A percentile compares a stretch with the other conserved stretches of the same genome.
These are phyloP conservation scores for Eumerus sabulonum DNA, from an alignment of 2,888 invertebrate genomes.

Conservation along the genomic window DNA sequence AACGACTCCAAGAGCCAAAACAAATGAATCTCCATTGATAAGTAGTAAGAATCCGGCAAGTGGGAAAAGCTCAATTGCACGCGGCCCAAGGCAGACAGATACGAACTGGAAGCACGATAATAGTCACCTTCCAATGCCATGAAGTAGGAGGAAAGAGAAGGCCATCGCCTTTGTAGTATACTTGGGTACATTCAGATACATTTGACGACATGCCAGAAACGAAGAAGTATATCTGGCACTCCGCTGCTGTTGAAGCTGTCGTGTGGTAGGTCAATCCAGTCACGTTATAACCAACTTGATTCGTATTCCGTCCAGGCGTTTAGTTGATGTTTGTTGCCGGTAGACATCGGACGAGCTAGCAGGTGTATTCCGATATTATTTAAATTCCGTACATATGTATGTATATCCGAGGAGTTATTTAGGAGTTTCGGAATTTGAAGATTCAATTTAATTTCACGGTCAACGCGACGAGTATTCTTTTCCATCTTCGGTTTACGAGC, in stretches of 20 bases:
- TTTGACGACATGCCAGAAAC: conserved; percentile 15
- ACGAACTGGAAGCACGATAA: conserved; percentile 22
- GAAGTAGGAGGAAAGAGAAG: conserved; percentile 12
- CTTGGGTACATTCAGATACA: conserved; percentile 25
- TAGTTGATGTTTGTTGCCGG: conserved; percentile 64
- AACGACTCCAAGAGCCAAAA: conserved; percentile 36
- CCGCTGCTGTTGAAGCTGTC: conserved; percentile 16
- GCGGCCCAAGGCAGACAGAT: not conserved
- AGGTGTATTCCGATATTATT: conserved; percentile 20
- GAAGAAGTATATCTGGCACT: conserved; percentile 9
- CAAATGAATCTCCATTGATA: conserved; percentile 9
- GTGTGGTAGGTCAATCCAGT: conserved; percentile 63
- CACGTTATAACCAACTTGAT: conserved; percentile 33
- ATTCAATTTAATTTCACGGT: conserved; percentile 15
- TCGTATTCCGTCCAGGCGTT: conserved; percentile 34
- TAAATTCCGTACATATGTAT: conserved; percentile 10
- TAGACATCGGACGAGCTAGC: conserved; percentile 50
- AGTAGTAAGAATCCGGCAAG: conserved; percentile 3
- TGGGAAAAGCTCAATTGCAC: not conserved
- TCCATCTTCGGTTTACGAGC: too few relatives aligned
- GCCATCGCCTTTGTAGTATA: conserved; percentile 14
- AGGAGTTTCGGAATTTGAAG: conserved; percentile 8
- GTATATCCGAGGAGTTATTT: not conserved
- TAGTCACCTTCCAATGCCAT: conserved; percentile 30
- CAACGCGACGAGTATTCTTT: not conserved